These are phyloP conservation scores for Grantiella picta DNA, from an alignment of 2,113 vertebrate species.

Conservation along the genomic window DNA sequence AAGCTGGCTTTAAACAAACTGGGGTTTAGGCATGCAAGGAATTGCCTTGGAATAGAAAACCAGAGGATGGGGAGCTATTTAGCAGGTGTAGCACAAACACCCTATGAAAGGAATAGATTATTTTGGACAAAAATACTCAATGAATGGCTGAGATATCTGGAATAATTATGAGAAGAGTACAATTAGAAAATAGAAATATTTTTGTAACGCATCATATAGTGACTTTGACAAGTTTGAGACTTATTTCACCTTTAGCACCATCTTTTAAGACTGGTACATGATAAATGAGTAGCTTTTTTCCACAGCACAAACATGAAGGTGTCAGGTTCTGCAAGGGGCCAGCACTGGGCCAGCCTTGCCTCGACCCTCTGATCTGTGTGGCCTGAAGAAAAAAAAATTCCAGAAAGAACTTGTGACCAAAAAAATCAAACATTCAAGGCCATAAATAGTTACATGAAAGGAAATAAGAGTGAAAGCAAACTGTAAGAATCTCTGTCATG, in stretches of 20 bases:
- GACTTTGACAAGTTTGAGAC: neutral
- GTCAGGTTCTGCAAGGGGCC: neutral
- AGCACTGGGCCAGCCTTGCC: neutral
- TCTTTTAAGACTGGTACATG: neutral
- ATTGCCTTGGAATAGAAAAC: neutral
- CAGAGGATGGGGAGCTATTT: neutral
- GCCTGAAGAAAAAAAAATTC: neutral
- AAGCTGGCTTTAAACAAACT: neutral
- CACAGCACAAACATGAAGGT: neutral
- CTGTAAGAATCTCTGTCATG: neutral
- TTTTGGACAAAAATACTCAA: conserved; percentile 25
- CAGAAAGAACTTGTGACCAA: neutral
- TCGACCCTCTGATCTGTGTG: neutral
- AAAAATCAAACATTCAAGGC: neutral
- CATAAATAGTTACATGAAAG: neutral
- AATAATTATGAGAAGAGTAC: conserved; percentile 27
- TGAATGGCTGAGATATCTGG: neutral
- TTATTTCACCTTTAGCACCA: neutral
- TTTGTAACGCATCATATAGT: neutral
- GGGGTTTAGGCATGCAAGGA: neutral
- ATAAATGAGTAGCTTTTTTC: neutral
- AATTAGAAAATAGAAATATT: neutral
- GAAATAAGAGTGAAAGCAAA: neutral
- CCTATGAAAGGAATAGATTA: neutral
- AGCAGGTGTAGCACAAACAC: conserved; percentile 13